Conservation (phyloP, 2,113 vertebrate species). For the Oriolus oriolus region DNA sequence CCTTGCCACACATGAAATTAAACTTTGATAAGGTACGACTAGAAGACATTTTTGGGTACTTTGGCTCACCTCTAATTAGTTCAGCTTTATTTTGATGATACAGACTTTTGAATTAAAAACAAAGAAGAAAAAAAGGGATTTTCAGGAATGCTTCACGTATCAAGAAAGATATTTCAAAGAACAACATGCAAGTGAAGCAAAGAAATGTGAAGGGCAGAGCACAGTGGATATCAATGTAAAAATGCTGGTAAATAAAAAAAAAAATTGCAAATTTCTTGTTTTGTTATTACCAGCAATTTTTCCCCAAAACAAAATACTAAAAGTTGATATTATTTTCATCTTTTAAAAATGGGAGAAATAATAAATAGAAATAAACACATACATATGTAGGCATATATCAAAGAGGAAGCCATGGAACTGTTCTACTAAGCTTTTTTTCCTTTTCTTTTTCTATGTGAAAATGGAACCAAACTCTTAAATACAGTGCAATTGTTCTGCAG, state of each 20-base stretch:
- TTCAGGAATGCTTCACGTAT: background rate
- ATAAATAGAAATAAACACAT: background rate
- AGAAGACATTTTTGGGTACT: background rate
- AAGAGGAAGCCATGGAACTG: background rate
- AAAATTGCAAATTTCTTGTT: background rate
- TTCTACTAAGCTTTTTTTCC: background rate
- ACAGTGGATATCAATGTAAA: background rate
- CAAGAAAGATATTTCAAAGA: background rate
- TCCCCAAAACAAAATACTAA: rapidly evolving
- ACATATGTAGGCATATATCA: background rate
- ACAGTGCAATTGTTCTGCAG: background rate
- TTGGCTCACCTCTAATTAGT: conserved; percentile 1
- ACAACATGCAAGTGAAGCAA: background rate
- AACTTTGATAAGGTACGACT: background rate
- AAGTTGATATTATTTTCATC: background rate
- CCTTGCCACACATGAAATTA: background rate
- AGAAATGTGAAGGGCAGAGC: background rate
- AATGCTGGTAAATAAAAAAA: background rate
- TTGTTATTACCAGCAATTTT: background rate
- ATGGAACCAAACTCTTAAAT: background rate
- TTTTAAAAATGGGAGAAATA: background rate
- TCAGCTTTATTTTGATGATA: conserved; percentile 24
- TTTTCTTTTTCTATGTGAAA: background rate
- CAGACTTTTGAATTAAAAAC: conserved; percentile 8
- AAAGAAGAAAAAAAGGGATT: background rate